Evolutionary conservation across 2,888 invertebrate genomes (phyloP).

Genomic region (Phyllotreta striolata): DNA sequence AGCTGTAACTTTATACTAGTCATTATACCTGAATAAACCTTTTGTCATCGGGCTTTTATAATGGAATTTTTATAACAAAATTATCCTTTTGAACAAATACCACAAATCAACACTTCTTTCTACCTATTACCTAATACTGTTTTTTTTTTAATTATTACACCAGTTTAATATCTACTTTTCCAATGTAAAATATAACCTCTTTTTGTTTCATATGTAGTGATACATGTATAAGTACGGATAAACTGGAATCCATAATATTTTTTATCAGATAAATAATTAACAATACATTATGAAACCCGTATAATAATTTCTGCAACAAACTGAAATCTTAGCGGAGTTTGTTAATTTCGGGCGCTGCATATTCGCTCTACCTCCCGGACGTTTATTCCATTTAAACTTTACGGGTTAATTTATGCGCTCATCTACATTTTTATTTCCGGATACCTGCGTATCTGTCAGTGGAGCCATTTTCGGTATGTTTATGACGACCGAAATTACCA

Average conservation of each 20-base stretch:
- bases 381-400: conserved; percentile 20
- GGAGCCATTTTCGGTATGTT: conserved; percentile 25
- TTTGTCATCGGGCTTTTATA: conserved; percentile 28
- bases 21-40: conserved; percentile 42
- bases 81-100: conserved; percentile 26
- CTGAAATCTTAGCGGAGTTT: too few relatives aligned
- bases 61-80: conserved; percentile 29
- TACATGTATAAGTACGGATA: too few relatives aligned
- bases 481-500: conserved; percentile 23
- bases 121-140: too few relatives aligned
- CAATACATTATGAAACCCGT: too few relatives aligned
- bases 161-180: too few relatives aligned
- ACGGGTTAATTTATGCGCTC: conserved; percentile 20
- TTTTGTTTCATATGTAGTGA: too few relatives aligned
- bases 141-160: too few relatives aligned
- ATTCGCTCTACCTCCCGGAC: conserved; percentile 8
- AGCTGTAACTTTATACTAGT: conserved; percentile 45
- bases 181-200: too few relatives aligned
- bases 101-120: neutral
- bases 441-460: conserved; percentile 30
- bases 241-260: too few relatives aligned
- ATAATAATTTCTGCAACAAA: too few relatives aligned
- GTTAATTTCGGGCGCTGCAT: too few relatives aligned
- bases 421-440: conserved; percentile 31
- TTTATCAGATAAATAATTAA: too few relatives aligned